Percentiles rank a stretch among this genome's conserved stretches.
These are phyloP conservation scores for Nomada flava DNA, from an alignment of 2,888 invertebrate genomes.

Conservation along the genomic window DNA sequence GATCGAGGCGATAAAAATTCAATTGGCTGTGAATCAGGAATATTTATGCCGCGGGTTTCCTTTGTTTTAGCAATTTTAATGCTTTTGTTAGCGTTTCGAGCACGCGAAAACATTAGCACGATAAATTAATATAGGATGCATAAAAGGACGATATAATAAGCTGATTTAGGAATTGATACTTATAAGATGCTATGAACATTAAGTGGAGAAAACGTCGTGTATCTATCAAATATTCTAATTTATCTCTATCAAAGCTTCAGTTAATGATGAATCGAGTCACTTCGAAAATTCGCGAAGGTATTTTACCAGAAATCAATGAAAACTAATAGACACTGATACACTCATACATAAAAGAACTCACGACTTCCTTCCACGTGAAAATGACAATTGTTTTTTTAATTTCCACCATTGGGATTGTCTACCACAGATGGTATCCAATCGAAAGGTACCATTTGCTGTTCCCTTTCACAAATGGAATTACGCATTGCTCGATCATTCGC, in stretches of 20 bases:
- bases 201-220: no score
- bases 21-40: background rate
- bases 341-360: background rate
- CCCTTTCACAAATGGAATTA: slow-evolving; percentile 23
- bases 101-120: no score
- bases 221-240: no score
- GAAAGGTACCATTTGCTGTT: slow-evolving; percentile 25
- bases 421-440: background rate
- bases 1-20: background rate
- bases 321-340: background rate
- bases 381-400: slow-evolving; percentile 14
- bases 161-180: no score
- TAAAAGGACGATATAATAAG: no score
- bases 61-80: background rate
- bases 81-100: no score
- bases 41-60: background rate
- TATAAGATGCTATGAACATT: no score
- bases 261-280: no score
- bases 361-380: background rate
- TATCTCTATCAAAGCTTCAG: no score
- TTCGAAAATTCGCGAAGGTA: background rate
- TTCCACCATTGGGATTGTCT: slow-evolving; percentile 3
- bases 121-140: no score
- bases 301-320: background rate
- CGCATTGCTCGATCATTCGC: slow-evolving; percentile 34